Percentiles rank a stretch among this genome's conserved stretches.
Conservation (phyloP, 1,140 invertebrate species). For the Formica selysi region DNA sequence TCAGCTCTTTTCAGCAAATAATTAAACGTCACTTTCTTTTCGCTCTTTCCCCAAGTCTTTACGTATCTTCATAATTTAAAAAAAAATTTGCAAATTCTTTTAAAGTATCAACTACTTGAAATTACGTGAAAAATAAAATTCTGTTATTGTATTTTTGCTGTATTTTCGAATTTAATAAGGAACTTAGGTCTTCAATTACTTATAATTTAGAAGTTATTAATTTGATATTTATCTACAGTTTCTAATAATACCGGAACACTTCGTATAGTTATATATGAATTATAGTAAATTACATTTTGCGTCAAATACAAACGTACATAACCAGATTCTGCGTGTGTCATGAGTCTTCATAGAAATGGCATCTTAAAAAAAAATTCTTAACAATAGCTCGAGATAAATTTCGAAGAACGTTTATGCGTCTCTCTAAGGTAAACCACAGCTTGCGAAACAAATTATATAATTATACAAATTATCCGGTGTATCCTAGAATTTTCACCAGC, state of each 20-base stretch:
- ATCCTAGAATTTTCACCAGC: not conserved
- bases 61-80: not conserved
- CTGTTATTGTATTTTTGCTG: no score
- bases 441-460: slow-evolving; percentile 27
- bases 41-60: not conserved
- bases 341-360: no score
- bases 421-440: not conserved
- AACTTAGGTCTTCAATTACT: no score
- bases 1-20: no score
- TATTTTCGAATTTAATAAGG: no score
- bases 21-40: not conserved
- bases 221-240: no score
- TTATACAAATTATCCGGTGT: slow-evolving; percentile 26
- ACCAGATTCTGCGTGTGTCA: no score
- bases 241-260: no score
- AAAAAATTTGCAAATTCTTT: not conserved
- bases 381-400: slow-evolving; percentile 14
- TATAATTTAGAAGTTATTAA: no score
- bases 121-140: no score
- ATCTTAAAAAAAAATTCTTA: slow-evolving; percentile 21
- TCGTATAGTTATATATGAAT: not conserved
- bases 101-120: not conserved
- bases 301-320: not conserved
- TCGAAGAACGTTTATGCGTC: not conserved
- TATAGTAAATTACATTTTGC: not conserved